Evolutionary conservation across 2,797 vertebrate genomes (phyloP).

Genomic region (Propithecus perrieri): DNA sequence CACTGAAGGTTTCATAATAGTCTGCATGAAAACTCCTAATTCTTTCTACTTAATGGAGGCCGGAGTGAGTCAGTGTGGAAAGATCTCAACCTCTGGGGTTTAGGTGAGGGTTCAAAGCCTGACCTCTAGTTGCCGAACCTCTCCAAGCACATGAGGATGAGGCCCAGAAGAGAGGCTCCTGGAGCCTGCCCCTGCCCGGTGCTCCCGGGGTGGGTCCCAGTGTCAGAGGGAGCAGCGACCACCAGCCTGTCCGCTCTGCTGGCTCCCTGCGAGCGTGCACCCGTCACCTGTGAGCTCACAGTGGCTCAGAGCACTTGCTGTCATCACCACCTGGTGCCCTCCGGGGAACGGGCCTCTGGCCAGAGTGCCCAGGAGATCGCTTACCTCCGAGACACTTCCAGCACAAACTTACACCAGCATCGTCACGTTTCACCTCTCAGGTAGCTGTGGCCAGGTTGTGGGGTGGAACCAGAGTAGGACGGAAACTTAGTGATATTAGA

Average conservation of each 20-base stretch:
- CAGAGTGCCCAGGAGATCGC: not conserved
- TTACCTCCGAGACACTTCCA: not conserved
- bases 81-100: not conserved
- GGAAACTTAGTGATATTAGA: not conserved
- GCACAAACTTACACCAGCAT: not conserved
- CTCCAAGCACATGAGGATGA: not conserved
- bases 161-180: no score
- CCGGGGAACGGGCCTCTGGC: not conserved
- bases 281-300: not conserved
- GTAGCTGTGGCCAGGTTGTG: not conserved
- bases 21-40: not conserved
- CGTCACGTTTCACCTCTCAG: not conserved
- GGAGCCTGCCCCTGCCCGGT: not conserved
- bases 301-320: not conserved
- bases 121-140: not conserved
- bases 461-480: not conserved
- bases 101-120: not conserved
- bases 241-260: not conserved
- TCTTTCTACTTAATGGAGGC: not conserved
- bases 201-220: not conserved
- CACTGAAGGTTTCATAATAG: rapidly evolving
- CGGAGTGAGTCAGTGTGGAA: not conserved
- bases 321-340: not conserved
- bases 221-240: rapidly evolving
- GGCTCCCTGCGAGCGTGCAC: not conserved